Conservation (phyloP, 2,888 invertebrate species). For the Acleris laterana region DNA sequence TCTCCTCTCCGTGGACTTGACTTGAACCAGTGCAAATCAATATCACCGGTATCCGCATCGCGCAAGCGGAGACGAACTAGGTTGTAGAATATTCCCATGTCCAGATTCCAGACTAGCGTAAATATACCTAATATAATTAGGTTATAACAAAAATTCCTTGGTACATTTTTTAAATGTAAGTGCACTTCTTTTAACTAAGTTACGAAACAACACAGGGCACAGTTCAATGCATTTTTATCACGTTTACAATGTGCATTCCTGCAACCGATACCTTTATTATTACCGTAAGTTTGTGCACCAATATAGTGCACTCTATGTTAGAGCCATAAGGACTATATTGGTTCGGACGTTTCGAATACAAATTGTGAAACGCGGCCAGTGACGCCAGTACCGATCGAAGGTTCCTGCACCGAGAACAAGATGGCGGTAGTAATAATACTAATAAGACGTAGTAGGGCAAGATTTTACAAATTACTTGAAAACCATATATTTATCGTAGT, state of each 20-base stretch:
- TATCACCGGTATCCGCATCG: too few relatives aligned
- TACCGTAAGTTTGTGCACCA: conserved; percentile 19
- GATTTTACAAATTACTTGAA: not conserved
- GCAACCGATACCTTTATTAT: conserved; percentile 18
- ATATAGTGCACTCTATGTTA: conserved; percentile 8
- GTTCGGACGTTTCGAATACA: not conserved
- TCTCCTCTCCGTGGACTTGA: too few relatives aligned
- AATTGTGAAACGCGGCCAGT: conserved; percentile 33
- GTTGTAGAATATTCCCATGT: too few relatives aligned
- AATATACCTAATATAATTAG: too few relatives aligned
- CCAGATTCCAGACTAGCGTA: too few relatives aligned
- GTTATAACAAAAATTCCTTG: too few relatives aligned
- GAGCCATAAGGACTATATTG: not conserved
- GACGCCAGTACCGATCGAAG: conserved; percentile 36
- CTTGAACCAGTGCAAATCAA: too few relatives aligned
- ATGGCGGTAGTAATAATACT: conserved; percentile 32
- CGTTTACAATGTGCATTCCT: conserved; percentile 12
- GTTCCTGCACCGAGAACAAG: conserved; percentile 9
- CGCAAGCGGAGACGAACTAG: too few relatives aligned
- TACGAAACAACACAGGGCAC: not conserved
- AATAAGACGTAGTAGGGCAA: not conserved
- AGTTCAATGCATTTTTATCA: not conserved
- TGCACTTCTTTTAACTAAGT: too few relatives aligned
- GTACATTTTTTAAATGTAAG: too few relatives aligned
- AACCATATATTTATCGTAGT: too few relatives aligned